Percentiles rank a stretch among this genome's conserved stretches.
These are phyloP conservation scores for Watsonalla cultraria DNA, from an alignment of 2,888 invertebrate species.

Conservation along the genomic window DNA sequence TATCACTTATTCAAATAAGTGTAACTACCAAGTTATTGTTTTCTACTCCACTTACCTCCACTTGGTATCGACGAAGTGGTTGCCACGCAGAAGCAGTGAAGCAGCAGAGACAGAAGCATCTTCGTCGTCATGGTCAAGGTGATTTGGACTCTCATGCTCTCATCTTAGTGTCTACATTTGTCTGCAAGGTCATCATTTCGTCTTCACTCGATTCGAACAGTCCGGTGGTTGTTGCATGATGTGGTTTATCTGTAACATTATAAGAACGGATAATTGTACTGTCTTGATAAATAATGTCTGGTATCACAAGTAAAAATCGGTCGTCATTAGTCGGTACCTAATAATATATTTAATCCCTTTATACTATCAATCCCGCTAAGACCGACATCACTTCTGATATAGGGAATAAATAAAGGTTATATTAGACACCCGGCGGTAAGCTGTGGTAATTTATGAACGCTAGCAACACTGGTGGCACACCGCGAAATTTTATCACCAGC, in stretches of 20 bases:
- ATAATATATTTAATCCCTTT: no score
- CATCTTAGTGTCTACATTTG: slow-evolving; percentile 25
- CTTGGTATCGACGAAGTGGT: slow-evolving; percentile 63
- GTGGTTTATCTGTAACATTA: slow-evolving; percentile 1
- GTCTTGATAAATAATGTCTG: not conserved
- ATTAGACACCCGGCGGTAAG: no score
- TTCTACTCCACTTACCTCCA: slow-evolving; percentile 47
- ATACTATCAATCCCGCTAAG: no score
- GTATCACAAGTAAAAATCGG: not conserved
- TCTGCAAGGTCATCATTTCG: slow-evolving; percentile 22
- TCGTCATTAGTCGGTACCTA: no score
- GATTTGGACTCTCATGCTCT: slow-evolving; percentile 16
- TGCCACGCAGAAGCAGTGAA: slow-evolving; percentile 64
- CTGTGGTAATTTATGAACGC: no score
- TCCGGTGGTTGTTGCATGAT: not conserved
- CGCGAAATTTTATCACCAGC: no score
- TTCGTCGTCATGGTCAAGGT: slow-evolving; percentile 46
- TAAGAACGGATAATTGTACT: not conserved
- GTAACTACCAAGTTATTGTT: not conserved
- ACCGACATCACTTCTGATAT: no score
- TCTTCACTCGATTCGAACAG: slow-evolving; percentile 12
- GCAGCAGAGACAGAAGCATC: slow-evolving; percentile 59
- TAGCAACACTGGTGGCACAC: no score
- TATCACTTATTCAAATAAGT: no score
- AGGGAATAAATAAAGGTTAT: no score